Percentiles rank a stretch among this genome's conserved stretches.
Conservation (phyloP, 1,140 invertebrate genomes). For the Thalassaphorura encarpata region DNA sequence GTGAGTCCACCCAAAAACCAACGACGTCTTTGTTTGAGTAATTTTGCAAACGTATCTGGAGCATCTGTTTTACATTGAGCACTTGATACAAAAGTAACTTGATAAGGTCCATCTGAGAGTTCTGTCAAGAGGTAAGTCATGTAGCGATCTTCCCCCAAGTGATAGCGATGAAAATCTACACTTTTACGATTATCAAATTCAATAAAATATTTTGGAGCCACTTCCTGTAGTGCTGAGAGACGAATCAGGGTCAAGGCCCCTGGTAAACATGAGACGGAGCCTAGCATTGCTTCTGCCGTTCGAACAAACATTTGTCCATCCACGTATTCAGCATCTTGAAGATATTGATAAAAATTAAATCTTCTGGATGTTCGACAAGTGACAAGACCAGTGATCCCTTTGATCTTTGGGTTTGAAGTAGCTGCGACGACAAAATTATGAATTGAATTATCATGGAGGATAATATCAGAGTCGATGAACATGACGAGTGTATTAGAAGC, state of each 20-base stretch:
- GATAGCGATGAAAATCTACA: slow-evolving; percentile 8
- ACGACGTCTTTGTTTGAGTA: slow-evolving; percentile 14
- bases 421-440: slow-evolving; percentile 12
- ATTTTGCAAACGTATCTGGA: slow-evolving; percentile 9
- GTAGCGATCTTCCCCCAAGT: slow-evolving; percentile 17
- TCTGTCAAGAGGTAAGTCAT: slow-evolving; percentile 16
- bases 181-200: slow-evolving; percentile 1
- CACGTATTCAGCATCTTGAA: slow-evolving; percentile 15
- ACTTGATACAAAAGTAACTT: slow-evolving; percentile 9
- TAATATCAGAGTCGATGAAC: slow-evolving; percentile 18
- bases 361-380: slow-evolving; percentile 10
- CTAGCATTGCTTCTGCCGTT: slow-evolving; percentile 5
- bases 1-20: slow-evolving; percentile 17
- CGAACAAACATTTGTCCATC: slow-evolving; percentile 19
- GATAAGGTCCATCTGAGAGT: neutral
- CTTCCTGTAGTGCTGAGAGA: slow-evolving; percentile 5
- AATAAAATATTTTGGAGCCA: slow-evolving; percentile 12
- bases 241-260: slow-evolving; percentile 15
- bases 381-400: slow-evolving; percentile 6
- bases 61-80: slow-evolving; percentile 19
- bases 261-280: slow-evolving; percentile 10
- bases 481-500: slow-evolving; percentile 5
- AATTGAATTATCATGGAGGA: slow-evolving; percentile 11
- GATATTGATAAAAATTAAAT: slow-evolving; percentile 13
- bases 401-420: neutral